Evolutionary conservation across 1,140 invertebrate genomes (phyloP).

Genomic region (Neodiprion virginianus): DNA sequence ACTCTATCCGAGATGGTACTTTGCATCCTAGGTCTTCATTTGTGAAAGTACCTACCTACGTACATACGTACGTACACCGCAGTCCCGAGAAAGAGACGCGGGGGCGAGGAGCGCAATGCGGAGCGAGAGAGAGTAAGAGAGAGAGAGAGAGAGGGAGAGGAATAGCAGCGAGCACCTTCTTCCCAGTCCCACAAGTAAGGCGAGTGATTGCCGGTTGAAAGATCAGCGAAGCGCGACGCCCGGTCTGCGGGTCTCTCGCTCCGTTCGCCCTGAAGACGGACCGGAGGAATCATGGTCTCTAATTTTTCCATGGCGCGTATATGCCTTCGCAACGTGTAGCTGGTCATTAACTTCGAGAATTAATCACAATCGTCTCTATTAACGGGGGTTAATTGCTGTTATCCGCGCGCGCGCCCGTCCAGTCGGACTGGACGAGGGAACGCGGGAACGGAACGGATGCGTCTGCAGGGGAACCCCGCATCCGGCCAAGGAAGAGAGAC

Average conservation of each 20-base stretch:
- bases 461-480: constrained; percentile 21
- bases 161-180: background rate
- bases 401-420: constrained; percentile 35
- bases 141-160: background rate
- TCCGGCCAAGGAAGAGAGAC: constrained; percentile 34
- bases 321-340: constrained; percentile 54
- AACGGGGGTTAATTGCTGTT: constrained; percentile 61
- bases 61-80: background rate
- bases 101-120: background rate
- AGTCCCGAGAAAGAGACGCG: background rate
- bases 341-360: constrained; percentile 62
- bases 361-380: constrained; percentile 62
- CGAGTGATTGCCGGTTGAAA: constrained; percentile 59
- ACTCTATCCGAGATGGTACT: too few species aligned
- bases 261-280: constrained; percentile 3
- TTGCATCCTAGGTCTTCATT: background rate
- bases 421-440: background rate
- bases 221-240: constrained; percentile 57
- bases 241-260: constrained; percentile 12
- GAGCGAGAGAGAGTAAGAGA: background rate
- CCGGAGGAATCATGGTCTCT: constrained; percentile 56
- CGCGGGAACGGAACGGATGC: constrained; percentile 12
- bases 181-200: background rate
- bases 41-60: background rate
- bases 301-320: constrained; percentile 58